Percentiles rank a stretch among this genome's conserved stretches.
phyloP scores from a whole-genome alignment of 2,113 vertebrate genomes.

The Indri indri region DNA sequence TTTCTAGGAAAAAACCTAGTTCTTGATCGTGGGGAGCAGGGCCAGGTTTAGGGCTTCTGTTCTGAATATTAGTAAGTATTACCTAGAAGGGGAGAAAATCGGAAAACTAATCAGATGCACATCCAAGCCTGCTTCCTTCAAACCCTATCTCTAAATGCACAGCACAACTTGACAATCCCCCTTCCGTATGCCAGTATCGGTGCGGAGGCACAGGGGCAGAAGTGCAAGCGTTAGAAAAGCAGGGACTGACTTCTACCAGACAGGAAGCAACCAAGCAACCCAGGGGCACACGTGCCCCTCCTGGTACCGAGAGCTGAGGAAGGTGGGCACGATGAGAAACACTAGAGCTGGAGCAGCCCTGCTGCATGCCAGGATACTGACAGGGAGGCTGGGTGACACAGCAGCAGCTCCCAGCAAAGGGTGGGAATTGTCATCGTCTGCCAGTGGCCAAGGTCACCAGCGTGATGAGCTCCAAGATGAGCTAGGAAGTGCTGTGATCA shows the following conservation, averaged over 20 bases:
- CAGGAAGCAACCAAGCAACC: not conserved
- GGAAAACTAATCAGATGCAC: conserved; percentile 62
- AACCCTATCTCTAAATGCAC: not conserved
- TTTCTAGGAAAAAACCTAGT: conserved; percentile 98
- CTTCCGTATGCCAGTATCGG: not conserved
- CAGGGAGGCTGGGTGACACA: not conserved
- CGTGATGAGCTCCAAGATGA: not conserved
- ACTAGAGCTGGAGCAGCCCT: not conserved
- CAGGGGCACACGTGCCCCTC: not conserved
- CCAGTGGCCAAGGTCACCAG: not conserved
- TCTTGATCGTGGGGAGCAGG: conserved; percentile 95
- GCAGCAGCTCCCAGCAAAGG: not conserved
- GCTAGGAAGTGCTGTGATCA: rapidly evolving
- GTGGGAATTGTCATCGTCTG: not conserved
- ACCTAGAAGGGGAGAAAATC: conserved; percentile 85
- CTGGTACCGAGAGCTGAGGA: not conserved
- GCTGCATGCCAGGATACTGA: not conserved
- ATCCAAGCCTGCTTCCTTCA: not conserved
- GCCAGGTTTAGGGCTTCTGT: conserved; percentile 97
- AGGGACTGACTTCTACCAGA: not conserved
- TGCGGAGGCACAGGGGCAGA: rapidly evolving
- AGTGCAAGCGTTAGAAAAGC: not conserved
- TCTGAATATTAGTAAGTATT: conserved; percentile 94
- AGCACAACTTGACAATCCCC: not conserved
- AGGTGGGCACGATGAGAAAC: not conserved